Evolutionary conservation across 1,140 invertebrate species (phyloP).

Genomic region (Anagrus nilaparvatae): DNA sequence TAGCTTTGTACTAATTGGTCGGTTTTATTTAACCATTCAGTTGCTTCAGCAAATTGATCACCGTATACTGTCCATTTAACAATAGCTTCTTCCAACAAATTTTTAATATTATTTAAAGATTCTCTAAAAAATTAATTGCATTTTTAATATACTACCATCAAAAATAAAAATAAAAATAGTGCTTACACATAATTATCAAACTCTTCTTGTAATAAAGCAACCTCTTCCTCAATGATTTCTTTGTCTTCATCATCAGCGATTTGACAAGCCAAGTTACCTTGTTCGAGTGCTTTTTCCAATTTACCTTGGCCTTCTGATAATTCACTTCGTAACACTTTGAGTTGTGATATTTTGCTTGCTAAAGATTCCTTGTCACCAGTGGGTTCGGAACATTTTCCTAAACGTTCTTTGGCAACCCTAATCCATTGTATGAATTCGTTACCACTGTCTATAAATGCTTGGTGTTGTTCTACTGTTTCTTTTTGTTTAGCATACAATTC

Average conservation of each 20-base stretch:
- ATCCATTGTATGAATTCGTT: constrained; percentile 90
- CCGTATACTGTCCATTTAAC: constrained; percentile 94
- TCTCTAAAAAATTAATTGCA: constrained; percentile 42
- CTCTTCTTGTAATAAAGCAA: constrained; percentile 78
- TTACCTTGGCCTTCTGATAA: constrained; percentile 71
- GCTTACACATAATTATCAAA: constrained; percentile 72
- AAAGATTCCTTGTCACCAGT: constrained; percentile 87
- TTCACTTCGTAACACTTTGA: constrained; percentile 75
- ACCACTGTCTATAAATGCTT: constrained; percentile 81
- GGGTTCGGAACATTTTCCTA: constrained; percentile 89
- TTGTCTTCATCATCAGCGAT: constrained; percentile 76
- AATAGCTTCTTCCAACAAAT: constrained; percentile 76
- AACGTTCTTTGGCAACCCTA: constrained; percentile 72
- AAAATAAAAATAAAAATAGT: constrained; percentile 12
- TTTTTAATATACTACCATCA: background rate
- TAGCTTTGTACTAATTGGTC: constrained; percentile 80
- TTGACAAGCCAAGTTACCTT: constrained; percentile 72
- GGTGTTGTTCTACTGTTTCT: constrained; percentile 80
- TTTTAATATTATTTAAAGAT: constrained; percentile 67
- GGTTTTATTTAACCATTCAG: constrained; percentile 79
- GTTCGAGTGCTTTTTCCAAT: constrained; percentile 67
- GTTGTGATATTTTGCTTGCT: constrained; percentile 71
- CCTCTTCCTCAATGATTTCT: constrained; percentile 85
- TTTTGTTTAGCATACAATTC: constrained; percentile 85
- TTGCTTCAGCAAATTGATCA: constrained; percentile 81